Evolutionary conservation across 2,888 invertebrate species (phyloP).

Genomic region (Parnassius orleans): DNA sequence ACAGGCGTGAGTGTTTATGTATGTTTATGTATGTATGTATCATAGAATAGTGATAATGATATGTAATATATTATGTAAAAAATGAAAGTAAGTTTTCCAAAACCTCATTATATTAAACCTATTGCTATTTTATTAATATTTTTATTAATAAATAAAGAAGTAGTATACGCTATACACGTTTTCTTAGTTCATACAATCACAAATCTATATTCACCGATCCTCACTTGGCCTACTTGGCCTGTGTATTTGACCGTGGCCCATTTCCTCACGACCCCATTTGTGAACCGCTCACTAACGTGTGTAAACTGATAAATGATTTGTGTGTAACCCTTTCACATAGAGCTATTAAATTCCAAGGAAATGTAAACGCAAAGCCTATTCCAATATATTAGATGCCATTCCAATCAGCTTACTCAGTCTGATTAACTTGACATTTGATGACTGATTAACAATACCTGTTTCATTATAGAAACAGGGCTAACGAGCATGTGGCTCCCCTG

Average conservation of each 20-base stretch:
- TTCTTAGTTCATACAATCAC: conserved; percentile 1
- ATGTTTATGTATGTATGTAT: no score
- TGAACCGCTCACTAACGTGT: conserved; percentile 4
- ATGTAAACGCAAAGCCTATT: conserved; percentile 20
- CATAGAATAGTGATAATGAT: no score
- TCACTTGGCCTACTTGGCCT: conserved; percentile 25
- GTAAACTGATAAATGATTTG: conserved; percentile 20
- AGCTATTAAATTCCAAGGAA: conserved; percentile 19
- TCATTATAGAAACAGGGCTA: no score
- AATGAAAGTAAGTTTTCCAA: no score
- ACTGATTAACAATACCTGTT: no score
- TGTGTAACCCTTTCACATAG: conserved; percentile 24
- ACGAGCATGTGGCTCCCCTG: background rate
- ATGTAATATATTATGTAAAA: no score
- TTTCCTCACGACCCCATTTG: conserved; percentile 23
- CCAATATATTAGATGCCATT: conserved; percentile 12
- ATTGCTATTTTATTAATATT: no score
- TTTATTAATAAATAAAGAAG: no score
- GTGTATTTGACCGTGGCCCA: conserved; percentile 25
- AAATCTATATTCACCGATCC: conserved; percentile 16
- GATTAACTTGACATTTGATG: no score
- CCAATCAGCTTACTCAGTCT: conserved; percentile 18
- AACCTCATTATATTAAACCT: no score
- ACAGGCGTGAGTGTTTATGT: no score
- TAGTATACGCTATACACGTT: background rate